Conservation (phyloP, 2,797 vertebrate genomes). For the Prunella strophiata region DNA sequence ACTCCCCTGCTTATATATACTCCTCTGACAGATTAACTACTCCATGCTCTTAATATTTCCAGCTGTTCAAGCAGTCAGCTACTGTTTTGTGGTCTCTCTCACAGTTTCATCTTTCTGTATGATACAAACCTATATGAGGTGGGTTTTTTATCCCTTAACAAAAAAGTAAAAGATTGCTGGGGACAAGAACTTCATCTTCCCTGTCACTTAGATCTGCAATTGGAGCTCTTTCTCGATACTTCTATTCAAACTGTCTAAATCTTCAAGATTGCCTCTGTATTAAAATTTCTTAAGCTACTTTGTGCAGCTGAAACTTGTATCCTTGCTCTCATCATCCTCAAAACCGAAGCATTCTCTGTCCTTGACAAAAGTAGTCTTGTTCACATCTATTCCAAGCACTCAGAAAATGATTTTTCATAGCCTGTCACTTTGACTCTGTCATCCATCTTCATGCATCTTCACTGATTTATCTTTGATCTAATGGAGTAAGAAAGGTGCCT, state of each 20-base stretch:
- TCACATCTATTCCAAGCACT: slow-evolving; percentile 45
- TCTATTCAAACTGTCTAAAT: slow-evolving; percentile 50
- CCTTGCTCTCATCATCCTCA: slow-evolving; percentile 35
- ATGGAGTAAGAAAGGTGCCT: slow-evolving; percentile 35
- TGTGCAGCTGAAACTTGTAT: slow-evolving; percentile 5
- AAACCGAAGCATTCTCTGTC: background rate
- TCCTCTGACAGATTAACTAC: background rate
- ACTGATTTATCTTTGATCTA: slow-evolving; percentile 31
- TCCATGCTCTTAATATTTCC: background rate
- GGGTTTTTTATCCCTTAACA: background rate
- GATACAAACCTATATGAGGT: background rate
- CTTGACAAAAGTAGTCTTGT: slow-evolving; percentile 48
- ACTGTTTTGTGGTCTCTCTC: background rate
- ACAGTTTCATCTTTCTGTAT: background rate
- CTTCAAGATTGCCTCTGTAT: slow-evolving; percentile 44
- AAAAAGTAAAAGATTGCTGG: background rate
- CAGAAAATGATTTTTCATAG: slow-evolving; percentile 55
- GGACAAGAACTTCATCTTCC: background rate
- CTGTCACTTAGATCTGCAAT: slow-evolving; percentile 45
- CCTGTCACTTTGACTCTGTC: slow-evolving; percentile 35
- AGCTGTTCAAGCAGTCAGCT: background rate
- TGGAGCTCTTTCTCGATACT: slow-evolving; percentile 33
- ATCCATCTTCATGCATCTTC: slow-evolving; percentile 5
- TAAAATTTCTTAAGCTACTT: slow-evolving; percentile 44
- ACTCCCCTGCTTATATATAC: background rate